phyloP scores from a whole-genome alignment of 2,113 vertebrate species.

The Hyaena hyaena region DNA sequence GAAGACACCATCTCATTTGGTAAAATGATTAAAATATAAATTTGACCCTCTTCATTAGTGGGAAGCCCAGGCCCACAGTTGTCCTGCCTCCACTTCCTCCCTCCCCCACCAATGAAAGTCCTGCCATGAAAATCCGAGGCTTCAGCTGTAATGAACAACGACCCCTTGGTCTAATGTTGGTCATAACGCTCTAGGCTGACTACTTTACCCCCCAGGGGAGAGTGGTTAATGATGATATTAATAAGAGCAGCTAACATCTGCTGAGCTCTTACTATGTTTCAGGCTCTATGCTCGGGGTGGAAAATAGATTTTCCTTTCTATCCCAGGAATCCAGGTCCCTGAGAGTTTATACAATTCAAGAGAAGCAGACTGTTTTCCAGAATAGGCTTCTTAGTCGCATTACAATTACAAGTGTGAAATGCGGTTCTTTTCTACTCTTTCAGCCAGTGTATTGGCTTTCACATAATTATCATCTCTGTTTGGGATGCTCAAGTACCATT shows the following conservation, averaged over 20 bases:
- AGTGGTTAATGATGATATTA: constrained; percentile 33
- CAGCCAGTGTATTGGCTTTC: not conserved
- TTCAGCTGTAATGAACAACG: not conserved
- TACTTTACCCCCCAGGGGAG: not conserved
- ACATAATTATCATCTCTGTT: not conserved
- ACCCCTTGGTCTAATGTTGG: not conserved
- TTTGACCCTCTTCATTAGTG: not conserved
- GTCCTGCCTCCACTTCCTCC: not conserved
- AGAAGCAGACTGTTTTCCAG: not conserved
- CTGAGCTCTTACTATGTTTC: not conserved
- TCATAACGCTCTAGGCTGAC: not conserved
- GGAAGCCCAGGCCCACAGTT: not conserved
- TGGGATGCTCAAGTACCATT: not conserved
- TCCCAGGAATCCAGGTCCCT: not conserved
- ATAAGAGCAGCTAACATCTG: not conserved
- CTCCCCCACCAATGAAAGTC: not conserved
- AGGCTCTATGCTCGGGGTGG: not conserved
- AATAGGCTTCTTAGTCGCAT: not conserved
- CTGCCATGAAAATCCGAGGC: not conserved
- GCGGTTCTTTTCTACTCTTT: not conserved
- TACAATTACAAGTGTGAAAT: not conserved
- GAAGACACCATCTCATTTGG: not conserved
- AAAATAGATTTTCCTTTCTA: constrained; percentile 3
- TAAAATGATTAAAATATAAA: constrained; percentile 18
- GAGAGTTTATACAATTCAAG: not conserved